Evolutionary conservation across 2,797 vertebrate genomes (phyloP).

Genomic region (Microtus californicus): DNA sequence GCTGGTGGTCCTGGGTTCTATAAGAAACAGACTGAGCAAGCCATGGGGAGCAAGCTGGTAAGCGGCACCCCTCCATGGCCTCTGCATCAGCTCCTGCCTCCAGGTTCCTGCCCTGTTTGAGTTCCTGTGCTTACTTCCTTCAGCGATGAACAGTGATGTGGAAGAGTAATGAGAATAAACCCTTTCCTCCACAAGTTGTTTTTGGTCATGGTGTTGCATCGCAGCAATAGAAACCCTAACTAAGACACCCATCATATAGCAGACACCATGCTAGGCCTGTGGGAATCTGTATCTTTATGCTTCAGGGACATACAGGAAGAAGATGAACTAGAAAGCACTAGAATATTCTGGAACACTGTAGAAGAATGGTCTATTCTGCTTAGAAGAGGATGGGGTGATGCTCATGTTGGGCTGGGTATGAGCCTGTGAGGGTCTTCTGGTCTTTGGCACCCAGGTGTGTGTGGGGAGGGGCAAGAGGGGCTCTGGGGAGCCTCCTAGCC

Average conservation of each 20-base stretch:
- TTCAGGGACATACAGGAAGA: neutral
- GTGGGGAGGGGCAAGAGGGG: neutral
- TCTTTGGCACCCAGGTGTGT: neutral
- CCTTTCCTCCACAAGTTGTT: neutral
- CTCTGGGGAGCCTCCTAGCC: too few relatives aligned
- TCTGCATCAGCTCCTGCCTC: neutral
- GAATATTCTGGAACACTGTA: conserved; percentile 12
- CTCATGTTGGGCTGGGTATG: neutral
- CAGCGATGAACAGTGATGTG: neutral
- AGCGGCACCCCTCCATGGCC: neutral
- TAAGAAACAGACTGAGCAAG: neutral
- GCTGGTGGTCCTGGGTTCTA: neutral
- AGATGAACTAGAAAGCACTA: neutral
- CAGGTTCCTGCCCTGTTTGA: neutral
- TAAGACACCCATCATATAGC: neutral
- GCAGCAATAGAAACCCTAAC: too few relatives aligned
- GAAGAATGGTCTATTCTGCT: neutral
- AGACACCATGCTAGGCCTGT: neutral
- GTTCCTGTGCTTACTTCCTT: neutral
- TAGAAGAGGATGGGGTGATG: neutral
- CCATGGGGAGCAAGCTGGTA: neutral
- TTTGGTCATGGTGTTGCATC: neutral
- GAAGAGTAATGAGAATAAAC: neutral
- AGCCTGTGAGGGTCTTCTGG: neutral
- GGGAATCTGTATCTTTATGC: neutral